These are phyloP conservation scores for Camponotus fellah DNA, from an alignment of 2,888 invertebrate genomes.

Conservation along the genomic window DNA sequence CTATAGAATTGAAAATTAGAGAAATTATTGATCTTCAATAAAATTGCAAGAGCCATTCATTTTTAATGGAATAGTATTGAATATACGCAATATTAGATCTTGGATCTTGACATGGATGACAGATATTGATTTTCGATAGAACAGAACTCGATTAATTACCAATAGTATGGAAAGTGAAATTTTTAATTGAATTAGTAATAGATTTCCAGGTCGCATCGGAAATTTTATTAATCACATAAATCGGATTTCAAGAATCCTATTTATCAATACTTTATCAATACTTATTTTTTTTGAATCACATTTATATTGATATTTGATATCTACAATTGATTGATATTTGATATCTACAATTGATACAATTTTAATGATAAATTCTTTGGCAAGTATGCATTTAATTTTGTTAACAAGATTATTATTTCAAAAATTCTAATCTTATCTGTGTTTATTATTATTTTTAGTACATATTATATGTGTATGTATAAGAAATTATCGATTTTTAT, in stretches of 20 bases:
- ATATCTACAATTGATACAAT: not conserved
- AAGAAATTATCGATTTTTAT: not conserved
- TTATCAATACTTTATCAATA: not conserved
- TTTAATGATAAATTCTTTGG: not conserved
- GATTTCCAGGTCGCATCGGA: not conserved
- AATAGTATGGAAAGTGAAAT: slow-evolving; percentile 22
- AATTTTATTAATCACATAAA: slow-evolving; percentile 10
- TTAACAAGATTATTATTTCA: not conserved
- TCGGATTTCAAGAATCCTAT: not conserved
- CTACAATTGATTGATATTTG: not conserved
- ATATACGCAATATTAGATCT: slow-evolving; percentile 17
- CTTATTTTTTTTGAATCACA: not conserved
- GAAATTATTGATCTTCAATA: slow-evolving; percentile 6
- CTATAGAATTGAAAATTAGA: not conserved
- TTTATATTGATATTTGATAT: slow-evolving; percentile 9
- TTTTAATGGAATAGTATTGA: slow-evolving; percentile 2
- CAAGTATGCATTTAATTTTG: not conserved
- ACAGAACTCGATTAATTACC: slow-evolving; percentile 19
- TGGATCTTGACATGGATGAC: not conserved
- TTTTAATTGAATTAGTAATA: slow-evolving; percentile 11
- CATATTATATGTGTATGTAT: not conserved
- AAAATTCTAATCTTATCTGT: not conserved
- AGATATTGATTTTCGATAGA: slow-evolving; percentile 21
- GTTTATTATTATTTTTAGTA: not conserved
- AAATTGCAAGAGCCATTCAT: not conserved